Percentiles rank a stretch among this genome's conserved stretches.
These are phyloP conservation scores for Chymomyza fuscimana DNA, from an alignment of 2,888 invertebrate genomes.

Conservation along the genomic window DNA sequence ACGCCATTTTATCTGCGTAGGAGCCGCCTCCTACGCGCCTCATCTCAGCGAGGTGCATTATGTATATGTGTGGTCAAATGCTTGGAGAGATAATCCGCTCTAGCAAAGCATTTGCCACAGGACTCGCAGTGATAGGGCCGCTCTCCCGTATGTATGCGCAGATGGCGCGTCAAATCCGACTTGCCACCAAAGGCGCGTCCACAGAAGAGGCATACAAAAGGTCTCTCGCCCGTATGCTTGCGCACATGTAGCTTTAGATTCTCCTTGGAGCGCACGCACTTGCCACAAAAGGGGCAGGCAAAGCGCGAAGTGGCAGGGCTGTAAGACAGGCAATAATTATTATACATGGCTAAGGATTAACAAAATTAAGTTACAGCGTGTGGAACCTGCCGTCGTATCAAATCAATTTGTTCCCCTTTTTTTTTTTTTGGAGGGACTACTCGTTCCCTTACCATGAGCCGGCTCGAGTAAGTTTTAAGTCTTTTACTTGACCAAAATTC, in stretches of 20 bases:
- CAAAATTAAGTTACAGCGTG: background rate
- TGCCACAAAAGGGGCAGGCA: slow-evolving; percentile 93
- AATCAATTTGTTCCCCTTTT: too few relatives aligned
- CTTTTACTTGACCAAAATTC: too few relatives aligned
- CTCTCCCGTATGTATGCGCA: slow-evolving; percentile 93
- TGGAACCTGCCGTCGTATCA: too few relatives aligned
- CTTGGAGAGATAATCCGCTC: slow-evolving; percentile 94
- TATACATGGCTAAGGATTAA: background rate
- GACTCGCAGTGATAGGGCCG: slow-evolving; percentile 95
- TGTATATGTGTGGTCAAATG: slow-evolving; percentile 95
- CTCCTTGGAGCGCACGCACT: slow-evolving; percentile 93
- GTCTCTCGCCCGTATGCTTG: slow-evolving; percentile 92
- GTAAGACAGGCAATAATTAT: slow-evolving; percentile 15
- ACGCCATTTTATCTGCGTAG: slow-evolving; percentile 79
- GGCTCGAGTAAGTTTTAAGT: background rate
- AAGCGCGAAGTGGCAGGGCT: slow-evolving; percentile 82
- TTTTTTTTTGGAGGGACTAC: too few relatives aligned
- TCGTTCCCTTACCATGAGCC: too few relatives aligned
- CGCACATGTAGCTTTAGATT: slow-evolving; percentile 92
- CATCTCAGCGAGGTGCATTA: slow-evolving; percentile 83
- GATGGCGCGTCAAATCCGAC: slow-evolving; percentile 91
- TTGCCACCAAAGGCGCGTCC: slow-evolving; percentile 93
- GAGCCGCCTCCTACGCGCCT: slow-evolving; percentile 81
- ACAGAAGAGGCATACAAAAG: slow-evolving; percentile 94
- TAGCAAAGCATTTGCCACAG: slow-evolving; percentile 94